Evolutionary conservation across 2,888 invertebrate genomes (phyloP), one percentile per base, ranked within the genome.

Genomic region (Lycophotia porphyrea): DNA sequence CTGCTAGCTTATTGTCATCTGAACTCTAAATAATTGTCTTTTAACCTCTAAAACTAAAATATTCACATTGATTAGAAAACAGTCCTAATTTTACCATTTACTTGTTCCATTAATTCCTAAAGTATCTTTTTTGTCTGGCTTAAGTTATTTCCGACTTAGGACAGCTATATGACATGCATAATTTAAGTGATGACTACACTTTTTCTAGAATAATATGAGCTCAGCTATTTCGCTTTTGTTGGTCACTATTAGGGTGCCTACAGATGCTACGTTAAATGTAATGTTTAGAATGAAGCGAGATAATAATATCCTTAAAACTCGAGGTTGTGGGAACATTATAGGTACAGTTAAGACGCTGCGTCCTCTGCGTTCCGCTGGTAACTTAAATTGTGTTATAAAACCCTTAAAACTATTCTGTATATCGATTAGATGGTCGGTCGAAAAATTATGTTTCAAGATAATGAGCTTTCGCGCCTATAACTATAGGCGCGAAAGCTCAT

Each of bases 171-270:
- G 67, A 67, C 73, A 71, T 47, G 47, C 24, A 15, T 74, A 63
- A 78, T 78, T 44, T 66, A 61, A 67, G 80, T 74, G 63, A 78
- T 78, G 78, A 78, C 78, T 11, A 42, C 42, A 71, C 34, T 58
- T 52, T 72, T 61, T 55, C 31, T 67, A 15, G 7, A 47, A 44
- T 24, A 9, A 49, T 49, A 58, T 67, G 64, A 27, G n/a, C 52
- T 55, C 21, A 15, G 78, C 47, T 64, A 52, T 64, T 61, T 67
- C 52, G 61, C 55, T 58, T 34, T 24, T 64, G n/a, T 64, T n/a
- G 24, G 27, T 63, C 68, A 61, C 13, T 52, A 52, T 49, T 24
- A 49, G 47, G 3, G 47, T 49, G 47, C 8, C 24, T 49, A 24
- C 47, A 49, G 47, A 49, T 49, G 24, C 47, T 49, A 24, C 47